Evolutionary conservation across 1,140 invertebrate species (phyloP).

Genomic region (Zelostemma sp.): DNA sequence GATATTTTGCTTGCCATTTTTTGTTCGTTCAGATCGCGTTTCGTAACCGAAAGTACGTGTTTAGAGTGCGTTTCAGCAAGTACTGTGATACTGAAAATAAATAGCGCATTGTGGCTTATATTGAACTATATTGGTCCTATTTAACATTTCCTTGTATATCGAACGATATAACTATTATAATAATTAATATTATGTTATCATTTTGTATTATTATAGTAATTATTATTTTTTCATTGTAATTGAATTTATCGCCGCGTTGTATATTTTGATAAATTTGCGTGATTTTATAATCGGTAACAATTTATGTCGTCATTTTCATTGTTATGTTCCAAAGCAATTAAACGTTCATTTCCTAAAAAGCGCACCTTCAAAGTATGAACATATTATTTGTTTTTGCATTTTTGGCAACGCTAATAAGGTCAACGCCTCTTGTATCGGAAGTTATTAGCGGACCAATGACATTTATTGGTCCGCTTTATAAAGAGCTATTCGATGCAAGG

Average conservation of each 20-base stretch:
- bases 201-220: constrained; percentile 39
- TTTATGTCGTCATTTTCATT: constrained; percentile 4
- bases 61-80: constrained; percentile 66
- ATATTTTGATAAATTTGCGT: constrained; percentile 18
- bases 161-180: constrained; percentile 52
- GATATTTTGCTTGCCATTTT: constrained; percentile 64
- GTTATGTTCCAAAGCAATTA: constrained; percentile 54
- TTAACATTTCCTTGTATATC: constrained; percentile 62
- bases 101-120: constrained; percentile 65
- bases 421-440: no score
- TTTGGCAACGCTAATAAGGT: constrained; percentile 10
- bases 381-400: not conserved
- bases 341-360: constrained; percentile 56
- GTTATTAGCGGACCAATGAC: no score
- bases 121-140: constrained; percentile 61
- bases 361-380: constrained; percentile 18
- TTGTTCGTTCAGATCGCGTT: constrained; percentile 55
- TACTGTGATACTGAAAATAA: constrained; percentile 70
- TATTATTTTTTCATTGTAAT: constrained; percentile 24
- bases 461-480: no score
- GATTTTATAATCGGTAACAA: constrained; percentile 7
- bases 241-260: constrained; percentile 1
- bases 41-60: constrained; percentile 55
- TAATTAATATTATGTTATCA: constrained; percentile 27
- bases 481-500: no score